Conservation (phyloP, 2,113 vertebrate species). For the Paradoxurus hermaphroditus region DNA sequence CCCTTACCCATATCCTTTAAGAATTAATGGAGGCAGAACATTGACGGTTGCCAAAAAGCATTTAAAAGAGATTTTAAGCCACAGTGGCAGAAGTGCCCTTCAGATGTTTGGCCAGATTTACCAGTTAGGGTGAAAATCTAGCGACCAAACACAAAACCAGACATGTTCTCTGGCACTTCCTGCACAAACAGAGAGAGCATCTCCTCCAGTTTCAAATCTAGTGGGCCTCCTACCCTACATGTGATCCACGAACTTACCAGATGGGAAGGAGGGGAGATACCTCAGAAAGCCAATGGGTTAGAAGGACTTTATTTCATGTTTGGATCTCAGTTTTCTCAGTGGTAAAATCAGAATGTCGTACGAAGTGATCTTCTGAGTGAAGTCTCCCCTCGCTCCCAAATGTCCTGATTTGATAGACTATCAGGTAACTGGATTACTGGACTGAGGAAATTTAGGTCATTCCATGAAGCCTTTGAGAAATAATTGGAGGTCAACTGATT, state of each 20-base stretch:
- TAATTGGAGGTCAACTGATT: slow-evolving; percentile 1
- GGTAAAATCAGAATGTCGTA: background rate
- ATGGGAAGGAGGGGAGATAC: background rate
- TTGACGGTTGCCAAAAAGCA: background rate
- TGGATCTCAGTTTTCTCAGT: background rate
- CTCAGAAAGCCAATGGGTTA: background rate
- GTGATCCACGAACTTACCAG: background rate
- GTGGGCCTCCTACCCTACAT: background rate
- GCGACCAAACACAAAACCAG: background rate
- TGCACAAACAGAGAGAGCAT: background rate
- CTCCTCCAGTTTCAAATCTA: background rate
- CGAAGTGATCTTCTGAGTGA: background rate
- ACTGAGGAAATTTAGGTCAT: slow-evolving; percentile 34
- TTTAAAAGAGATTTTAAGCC: background rate
- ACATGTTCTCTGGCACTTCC: background rate
- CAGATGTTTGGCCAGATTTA: background rate
- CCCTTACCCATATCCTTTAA: background rate
- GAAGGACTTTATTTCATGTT: background rate
- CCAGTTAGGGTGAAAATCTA: background rate
- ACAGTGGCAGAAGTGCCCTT: background rate
- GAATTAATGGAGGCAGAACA: background rate
- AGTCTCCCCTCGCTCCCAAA: background rate
- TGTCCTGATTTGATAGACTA: background rate
- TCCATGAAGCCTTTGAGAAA: slow-evolving; percentile 17
- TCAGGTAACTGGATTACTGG: background rate